Evolutionary conservation across 2,113 vertebrate species (phyloP).

Genomic region (Polypterus bichir): DNA sequence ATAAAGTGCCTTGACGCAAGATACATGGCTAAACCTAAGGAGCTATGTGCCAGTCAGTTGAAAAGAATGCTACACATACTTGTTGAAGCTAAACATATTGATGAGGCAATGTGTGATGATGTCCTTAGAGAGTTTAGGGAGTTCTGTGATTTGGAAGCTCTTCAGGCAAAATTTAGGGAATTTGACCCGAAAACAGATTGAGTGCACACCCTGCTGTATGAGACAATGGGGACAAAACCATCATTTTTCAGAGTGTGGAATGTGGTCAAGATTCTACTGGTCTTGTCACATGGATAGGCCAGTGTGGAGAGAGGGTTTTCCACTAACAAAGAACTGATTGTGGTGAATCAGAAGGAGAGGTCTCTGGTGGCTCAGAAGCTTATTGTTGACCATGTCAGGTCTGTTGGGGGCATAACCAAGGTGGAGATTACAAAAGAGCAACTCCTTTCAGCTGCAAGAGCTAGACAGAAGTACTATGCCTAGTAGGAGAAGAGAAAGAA

Average conservation of each 20-base stretch:
- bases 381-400: conserved; percentile 14
- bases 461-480: conserved; percentile 18
- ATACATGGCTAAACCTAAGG: conserved; percentile 18
- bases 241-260: conserved; percentile 10
- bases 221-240: conserved; percentile 12
- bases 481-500: conserved; percentile 20
- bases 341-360: conserved; percentile 16
- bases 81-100: conserved; percentile 12
- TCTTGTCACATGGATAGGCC: conserved; percentile 15
- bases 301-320: conserved; percentile 19
- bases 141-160: conserved; percentile 7
- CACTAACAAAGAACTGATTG: conserved; percentile 16
- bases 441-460: conserved; percentile 11
- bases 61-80: conserved; percentile 13
- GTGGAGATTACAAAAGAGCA: conserved; percentile 16
- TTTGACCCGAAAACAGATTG: conserved; percentile 15
- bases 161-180: conserved; percentile 12
- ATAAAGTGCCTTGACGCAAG: conserved; percentile 18
- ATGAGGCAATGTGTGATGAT: conserved; percentile 13
- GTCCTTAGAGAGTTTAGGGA: conserved; percentile 13
- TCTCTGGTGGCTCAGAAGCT: conserved; percentile 17
- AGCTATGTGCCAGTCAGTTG: conserved; percentile 14
- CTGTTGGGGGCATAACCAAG: conserved; percentile 14
- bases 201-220: conserved; percentile 1
- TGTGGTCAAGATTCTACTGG: conserved; percentile 15